phyloP scores from a whole-genome alignment of 2,888 invertebrate genomes.

The Dendrolimus houi region DNA sequence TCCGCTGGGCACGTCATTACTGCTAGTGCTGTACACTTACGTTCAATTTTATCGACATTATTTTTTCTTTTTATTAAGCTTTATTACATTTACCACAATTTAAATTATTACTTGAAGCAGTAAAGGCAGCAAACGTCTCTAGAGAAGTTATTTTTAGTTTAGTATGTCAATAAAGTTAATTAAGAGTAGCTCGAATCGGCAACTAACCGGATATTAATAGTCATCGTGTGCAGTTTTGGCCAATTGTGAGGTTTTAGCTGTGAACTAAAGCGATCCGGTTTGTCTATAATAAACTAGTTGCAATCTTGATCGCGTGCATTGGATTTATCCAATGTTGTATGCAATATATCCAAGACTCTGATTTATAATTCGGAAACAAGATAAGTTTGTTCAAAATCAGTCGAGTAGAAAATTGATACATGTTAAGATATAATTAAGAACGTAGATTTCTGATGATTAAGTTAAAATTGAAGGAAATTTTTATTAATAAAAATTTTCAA shows the following conservation, averaged over 20 bases:
- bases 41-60: conserved; percentile 16
- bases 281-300: background rate
- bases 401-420: too few species aligned
- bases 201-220: conserved; percentile 33
- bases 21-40: conserved; percentile 42
- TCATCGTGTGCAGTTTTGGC: conserved; percentile 28
- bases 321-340: too few species aligned
- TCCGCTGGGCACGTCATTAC: conserved; percentile 28
- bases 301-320: background rate
- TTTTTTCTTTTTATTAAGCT: background rate
- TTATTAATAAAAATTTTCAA: too few species aligned
- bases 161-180: conserved; percentile 2
- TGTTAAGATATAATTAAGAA: too few species aligned
- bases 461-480: too few species aligned
- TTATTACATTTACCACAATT: too few species aligned
- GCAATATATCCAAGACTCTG: too few species aligned
- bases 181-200: conserved; percentile 18
- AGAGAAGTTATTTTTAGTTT: conserved; percentile 13
- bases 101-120: too few species aligned
- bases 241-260: conserved; percentile 23
- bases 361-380: too few species aligned
- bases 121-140: background rate
- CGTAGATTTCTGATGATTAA: too few species aligned
- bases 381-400: too few species aligned
- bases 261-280: conserved; percentile 32